A percentile compares a stretch with the other conserved stretches of the same genome.
phyloP scores from a whole-genome alignment of 2,888 invertebrate species.

The Drosophila leonis region DNA sequence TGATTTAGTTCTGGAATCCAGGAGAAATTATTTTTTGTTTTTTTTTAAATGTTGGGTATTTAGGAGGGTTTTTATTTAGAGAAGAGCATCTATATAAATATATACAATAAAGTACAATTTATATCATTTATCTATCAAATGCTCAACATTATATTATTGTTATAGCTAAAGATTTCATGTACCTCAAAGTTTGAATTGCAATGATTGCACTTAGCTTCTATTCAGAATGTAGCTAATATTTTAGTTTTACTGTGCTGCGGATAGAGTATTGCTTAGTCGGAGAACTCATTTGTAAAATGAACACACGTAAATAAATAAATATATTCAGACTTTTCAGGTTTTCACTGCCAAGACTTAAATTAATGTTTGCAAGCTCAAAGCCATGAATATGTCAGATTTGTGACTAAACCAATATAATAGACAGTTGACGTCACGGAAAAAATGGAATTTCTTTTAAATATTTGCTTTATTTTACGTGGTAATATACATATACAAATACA shows the following conservation, averaged over 20 bases:
- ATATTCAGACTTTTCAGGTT: neutral
- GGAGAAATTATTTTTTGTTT: neutral
- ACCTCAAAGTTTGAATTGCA: no score
- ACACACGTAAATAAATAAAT: neutral
- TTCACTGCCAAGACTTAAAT: conserved; percentile 34
- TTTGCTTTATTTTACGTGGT: conserved; percentile 59
- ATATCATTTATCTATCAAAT: no score
- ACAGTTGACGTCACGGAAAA: conserved; percentile 73
- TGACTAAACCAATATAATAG: conserved; percentile 71
- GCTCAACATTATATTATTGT: no score
- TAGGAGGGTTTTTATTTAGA: no score
- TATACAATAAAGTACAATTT: no score
- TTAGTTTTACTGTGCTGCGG: neutral
- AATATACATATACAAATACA: conserved; percentile 1
- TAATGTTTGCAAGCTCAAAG: conserved; percentile 22
- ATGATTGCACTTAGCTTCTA: no score
- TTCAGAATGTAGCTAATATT: no score
- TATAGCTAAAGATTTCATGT: no score
- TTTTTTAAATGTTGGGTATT: neutral
- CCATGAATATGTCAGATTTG: conserved; percentile 66
- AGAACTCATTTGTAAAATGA: neutral
- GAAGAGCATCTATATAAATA: no score
- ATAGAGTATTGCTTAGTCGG: neutral
- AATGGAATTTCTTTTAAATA: conserved; percentile 71
- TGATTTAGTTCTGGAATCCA: neutral